These are phyloP conservation scores for Machimus atricapillus DNA, from an alignment of 2,888 invertebrate genomes.

Conservation along the genomic window DNA sequence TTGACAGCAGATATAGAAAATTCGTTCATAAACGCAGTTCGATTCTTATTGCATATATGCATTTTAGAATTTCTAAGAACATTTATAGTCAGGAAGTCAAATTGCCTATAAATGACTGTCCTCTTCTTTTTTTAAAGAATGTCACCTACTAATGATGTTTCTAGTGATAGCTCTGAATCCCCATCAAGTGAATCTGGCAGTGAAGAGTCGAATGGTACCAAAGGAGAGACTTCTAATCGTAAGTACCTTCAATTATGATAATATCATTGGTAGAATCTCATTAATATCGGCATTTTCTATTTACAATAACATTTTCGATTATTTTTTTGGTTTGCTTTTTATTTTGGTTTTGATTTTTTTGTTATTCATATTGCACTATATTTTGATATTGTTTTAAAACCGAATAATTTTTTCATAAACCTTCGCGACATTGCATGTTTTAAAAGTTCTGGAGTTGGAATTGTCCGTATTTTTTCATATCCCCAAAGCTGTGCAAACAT, in stretches of 20 bases:
- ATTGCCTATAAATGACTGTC: neutral
- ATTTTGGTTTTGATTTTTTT: neutral
- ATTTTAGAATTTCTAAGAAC: neutral
- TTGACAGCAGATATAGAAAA: neutral
- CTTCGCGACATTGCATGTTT: neutral
- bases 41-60: neutral
- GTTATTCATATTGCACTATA: neutral
- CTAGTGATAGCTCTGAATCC: constrained; percentile 64
- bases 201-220: constrained; percentile 56
- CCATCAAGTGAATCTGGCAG: constrained; percentile 61
- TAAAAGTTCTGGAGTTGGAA: neutral
- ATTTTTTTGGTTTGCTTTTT: neutral
- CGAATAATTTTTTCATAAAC: neutral
- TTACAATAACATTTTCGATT: neutral
- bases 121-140: constrained; percentile 57
- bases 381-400: neutral
- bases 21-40: neutral
- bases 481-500: neutral
- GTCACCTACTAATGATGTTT: constrained; percentile 64
- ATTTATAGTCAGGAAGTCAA: neutral
- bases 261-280: neutral
- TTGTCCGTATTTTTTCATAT: neutral
- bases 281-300: neutral
- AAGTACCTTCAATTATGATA: neutral
- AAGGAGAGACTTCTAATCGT: constrained; percentile 52